Base-by-base conservation (phyloP, 2,797 vertebrate species). In the Poeciliopsis turneri region DNA sequence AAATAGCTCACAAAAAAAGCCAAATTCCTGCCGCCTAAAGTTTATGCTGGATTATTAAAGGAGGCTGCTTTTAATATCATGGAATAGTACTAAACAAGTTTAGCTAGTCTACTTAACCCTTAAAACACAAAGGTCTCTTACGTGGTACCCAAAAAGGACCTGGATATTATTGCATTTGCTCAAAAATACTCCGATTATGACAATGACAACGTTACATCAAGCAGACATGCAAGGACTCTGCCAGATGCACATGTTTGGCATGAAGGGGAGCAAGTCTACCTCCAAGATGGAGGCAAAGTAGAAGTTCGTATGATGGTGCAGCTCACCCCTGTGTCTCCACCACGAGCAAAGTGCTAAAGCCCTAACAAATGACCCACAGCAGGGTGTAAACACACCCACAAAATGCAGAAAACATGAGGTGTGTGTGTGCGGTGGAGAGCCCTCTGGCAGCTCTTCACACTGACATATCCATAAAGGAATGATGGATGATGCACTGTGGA, bases 381-480 rank as follows among this genome's bases (percentile, higher is more conserved):
- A 55, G 72, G 81, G 69, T 41, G 74, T 85, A 83, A 90, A 87
- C 86, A 80, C 77, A 74, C 61, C 73, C 80, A 87, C 80, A 88
- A 78, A 77, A 45, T 79, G 78, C 80, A 84, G 68, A 73, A 51
- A 84, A 80, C 76, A 88, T 79, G 84, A 80, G 75, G 77, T 53
- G 77, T 45, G 28, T 59, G n/a, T 71, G 76, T 77, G 75, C 80
- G 76, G 41, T 82, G 45, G 55, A 76, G 73, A 74, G 83, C 85
- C 79, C 82, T 85, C 81, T 89, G 89, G 91, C 89, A 88, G 86
- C 78, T 82, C 81, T 87, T 87, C 86, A 88, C 82, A 74, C 82
- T 82, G 81, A 90, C 87, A 84, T 80, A 83, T 87, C 92, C 83
- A 82, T 88, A 82, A 81, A 88, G 80, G 79, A 86, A 86, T 92